Conservation (phyloP, 1,140 invertebrate genomes). For the Metopolophium dirhodum region DNA sequence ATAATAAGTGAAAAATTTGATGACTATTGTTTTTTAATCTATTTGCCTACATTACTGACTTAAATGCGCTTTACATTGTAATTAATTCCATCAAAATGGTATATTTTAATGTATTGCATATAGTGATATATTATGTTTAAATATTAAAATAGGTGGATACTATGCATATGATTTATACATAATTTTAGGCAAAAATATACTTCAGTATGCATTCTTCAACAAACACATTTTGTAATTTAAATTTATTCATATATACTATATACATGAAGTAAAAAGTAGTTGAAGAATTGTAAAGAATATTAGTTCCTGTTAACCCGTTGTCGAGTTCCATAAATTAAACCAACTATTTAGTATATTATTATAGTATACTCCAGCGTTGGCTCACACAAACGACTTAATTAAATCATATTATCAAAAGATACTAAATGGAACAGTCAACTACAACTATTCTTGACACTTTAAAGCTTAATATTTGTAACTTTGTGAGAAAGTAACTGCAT, state of each 20-base stretch:
- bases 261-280: neutral
- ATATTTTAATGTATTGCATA: neutral
- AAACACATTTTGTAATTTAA: constrained; percentile 17
- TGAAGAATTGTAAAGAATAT: constrained; percentile 23
- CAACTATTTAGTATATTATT: neutral
- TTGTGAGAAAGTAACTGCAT: neutral
- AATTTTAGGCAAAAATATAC: neutral
- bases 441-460: neutral
- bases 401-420: neutral
- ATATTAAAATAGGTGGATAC: constrained; percentile 1
- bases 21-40: constrained; percentile 34
- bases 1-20: neutral
- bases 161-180: neutral
- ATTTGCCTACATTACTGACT: neutral
- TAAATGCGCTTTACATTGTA: neutral
- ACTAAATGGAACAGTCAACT: neutral
- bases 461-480: neutral
- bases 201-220: neutral
- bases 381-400: neutral
- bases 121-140: neutral
- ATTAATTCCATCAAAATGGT: neutral
- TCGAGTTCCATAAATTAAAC: constrained; percentile 15
- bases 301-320: neutral
- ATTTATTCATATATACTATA: constrained; percentile 2
- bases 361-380: constrained; percentile 7